Evolutionary conservation across 2,888 invertebrate genomes (phyloP), one percentile per base, ranked within the genome.

Genomic region (Pelosia muscerda): DNA sequence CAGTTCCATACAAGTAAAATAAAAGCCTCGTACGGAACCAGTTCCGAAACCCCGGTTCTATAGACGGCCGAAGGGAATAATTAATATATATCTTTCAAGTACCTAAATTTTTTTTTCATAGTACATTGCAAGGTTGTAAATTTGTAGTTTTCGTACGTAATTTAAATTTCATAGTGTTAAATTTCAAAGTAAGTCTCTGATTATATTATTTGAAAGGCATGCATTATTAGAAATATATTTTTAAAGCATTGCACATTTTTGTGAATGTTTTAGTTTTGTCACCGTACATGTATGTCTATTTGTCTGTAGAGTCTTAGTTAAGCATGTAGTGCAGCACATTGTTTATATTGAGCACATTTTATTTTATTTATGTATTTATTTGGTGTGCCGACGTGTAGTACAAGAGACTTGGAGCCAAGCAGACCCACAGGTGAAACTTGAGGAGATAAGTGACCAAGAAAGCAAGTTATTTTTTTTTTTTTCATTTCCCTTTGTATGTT

Each of bases 391-490:
- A 63, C 68, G 74, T 78, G 82, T 90, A 93, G 92, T 90, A 86
- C 80, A 85, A 79, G 87, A 83, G 72, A 81, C 83, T 67, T 90
- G 90, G 91, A 77, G 70, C 70, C 71, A 66, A 55, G 75, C 66
- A 57, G 77, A 34, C 66, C 72, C 78, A 49, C 70, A 72, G 55
- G 77, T 91, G 80, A 92, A 93, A 84, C 73, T 75, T 68, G 93
- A 93, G 77, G 81, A 83, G 64, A 73, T 77, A 75, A 91, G 89
- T 85, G 94, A 93, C 81, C 81, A 85, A 74, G 93, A 94, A 92
- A 89, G 94, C 94, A 94, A 94, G 94, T 92, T 77, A 69, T 72
- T 71, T 77, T 80, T 85, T 82, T n/a, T 81, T 75, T 79, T 83
- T 81, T 78, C 76, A 49, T 58, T 34, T 31, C 54, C 22, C 63